Percentiles rank a stretch among this genome's conserved stretches.
Evolutionary conservation across 1,140 invertebrate species (phyloP).

Genomic region (Halictus rubicundus): DNA sequence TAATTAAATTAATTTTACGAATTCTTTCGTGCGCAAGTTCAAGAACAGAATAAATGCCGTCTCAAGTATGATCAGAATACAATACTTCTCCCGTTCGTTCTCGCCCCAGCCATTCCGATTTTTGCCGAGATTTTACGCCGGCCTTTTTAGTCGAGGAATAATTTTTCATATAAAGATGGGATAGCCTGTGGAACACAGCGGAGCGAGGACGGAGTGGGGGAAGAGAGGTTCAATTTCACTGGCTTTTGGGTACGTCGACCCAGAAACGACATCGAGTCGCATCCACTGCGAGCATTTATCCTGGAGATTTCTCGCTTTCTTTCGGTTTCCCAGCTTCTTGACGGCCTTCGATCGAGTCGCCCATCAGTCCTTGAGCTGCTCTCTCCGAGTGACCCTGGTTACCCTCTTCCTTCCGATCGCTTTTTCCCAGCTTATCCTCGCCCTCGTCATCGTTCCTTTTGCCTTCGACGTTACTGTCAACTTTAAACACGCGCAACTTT

Average conservation of each 20-base stretch:
- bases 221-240: slow-evolving; percentile 58
- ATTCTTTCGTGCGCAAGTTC: too few relatives aligned
- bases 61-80: slow-evolving; percentile 3
- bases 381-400: neutral
- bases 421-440: neutral
- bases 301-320: slow-evolving; percentile 46
- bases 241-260: slow-evolving; percentile 60
- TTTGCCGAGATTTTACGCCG: neutral
- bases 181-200: slow-evolving; percentile 23
- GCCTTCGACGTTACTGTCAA: too few relatives aligned
- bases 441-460: too few relatives aligned
- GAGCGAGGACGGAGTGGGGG: neutral
- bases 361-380: slow-evolving; percentile 27
- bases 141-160: slow-evolving; percentile 32
- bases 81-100: slow-evolving; percentile 3
- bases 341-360: slow-evolving; percentile 56
- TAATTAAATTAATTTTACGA: too few relatives aligned
- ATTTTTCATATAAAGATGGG: slow-evolving; percentile 58
- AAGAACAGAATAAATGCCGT: too few relatives aligned
- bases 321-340: slow-evolving; percentile 50
- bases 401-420: neutral
- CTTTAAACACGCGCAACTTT: too few relatives aligned
- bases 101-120: neutral
- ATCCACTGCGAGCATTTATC: slow-evolving; percentile 62
- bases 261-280: slow-evolving; percentile 58